These are phyloP conservation scores for Beris morrisii DNA, from an alignment of 2,888 invertebrate species.

Conservation along the genomic window DNA sequence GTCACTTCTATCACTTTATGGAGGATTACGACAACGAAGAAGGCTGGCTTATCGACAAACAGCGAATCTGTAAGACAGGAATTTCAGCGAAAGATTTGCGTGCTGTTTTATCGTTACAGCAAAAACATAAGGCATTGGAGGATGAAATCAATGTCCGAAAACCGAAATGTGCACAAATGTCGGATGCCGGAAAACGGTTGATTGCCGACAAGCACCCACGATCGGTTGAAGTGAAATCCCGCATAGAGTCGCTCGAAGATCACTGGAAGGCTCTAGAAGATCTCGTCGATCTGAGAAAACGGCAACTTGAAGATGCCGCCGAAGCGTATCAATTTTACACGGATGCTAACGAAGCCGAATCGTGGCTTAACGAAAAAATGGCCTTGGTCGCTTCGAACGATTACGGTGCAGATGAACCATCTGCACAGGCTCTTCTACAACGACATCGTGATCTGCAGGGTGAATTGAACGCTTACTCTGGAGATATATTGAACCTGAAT, in stretches of 20 bases:
- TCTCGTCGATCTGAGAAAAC: constrained; percentile 71
- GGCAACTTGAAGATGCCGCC: constrained; percentile 81
- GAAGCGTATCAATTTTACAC: constrained; percentile 97
- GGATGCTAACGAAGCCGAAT: constrained; percentile 96
- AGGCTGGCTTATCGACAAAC: constrained; percentile 94
- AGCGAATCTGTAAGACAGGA: constrained; percentile 89
- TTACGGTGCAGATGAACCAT: constrained; percentile 89
- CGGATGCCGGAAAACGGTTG: constrained; percentile 68
- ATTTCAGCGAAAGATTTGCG: constrained; percentile 91
- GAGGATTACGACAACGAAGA: constrained; percentile 98
- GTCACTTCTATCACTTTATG: constrained; percentile 92
- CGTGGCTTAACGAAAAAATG: constrained; percentile 96
- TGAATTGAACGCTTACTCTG: constrained; percentile 84
- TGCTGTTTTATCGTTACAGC: constrained; percentile 84
- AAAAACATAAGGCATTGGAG: constrained; percentile 86
- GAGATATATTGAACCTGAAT: constrained; percentile 80
- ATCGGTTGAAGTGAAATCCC: constrained; percentile 76
- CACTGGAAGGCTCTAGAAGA: constrained; percentile 91
- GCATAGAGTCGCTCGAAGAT: constrained; percentile 75
- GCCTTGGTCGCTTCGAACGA: constrained; percentile 87
- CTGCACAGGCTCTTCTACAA: constrained; percentile 83
- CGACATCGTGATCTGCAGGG: constrained; percentile 85
- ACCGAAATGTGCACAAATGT: constrained; percentile 70
- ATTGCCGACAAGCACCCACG: constrained; percentile 82
- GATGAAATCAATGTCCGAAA: constrained; percentile 80